A percentile compares a stretch with the other conserved stretches of the same genome.
Conservation (phyloP, 2,797 vertebrate genomes). For the Lagorchestes hirsutus region DNA sequence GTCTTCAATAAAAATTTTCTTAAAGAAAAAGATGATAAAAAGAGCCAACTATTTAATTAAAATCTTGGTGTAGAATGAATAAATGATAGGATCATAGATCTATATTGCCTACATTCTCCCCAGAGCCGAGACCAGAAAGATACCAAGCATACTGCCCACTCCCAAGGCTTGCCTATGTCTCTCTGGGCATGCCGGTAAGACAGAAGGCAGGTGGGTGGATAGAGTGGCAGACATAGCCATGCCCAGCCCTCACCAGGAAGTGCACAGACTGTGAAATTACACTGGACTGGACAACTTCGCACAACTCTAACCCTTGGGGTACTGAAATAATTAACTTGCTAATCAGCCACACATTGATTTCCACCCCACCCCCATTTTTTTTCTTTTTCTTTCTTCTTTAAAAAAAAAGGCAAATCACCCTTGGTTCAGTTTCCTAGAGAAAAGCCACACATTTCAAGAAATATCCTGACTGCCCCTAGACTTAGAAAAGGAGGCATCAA, state of each 20-base stretch:
- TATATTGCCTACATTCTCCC: background rate
- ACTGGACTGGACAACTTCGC: constrained; percentile 82
- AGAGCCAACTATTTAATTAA: constrained; percentile 52
- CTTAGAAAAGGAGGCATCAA: constrained; percentile 15
- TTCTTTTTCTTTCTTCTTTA: constrained; percentile 70
- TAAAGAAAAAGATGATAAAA: constrained; percentile 31
- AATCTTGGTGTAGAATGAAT: constrained; percentile 19
- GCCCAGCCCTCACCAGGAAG: constrained; percentile 81
- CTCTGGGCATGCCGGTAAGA: constrained; percentile 65
- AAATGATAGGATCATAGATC: constrained; percentile 16
- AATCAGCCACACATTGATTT: constrained; percentile 85
- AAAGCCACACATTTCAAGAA: constrained; percentile 63
- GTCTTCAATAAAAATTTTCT: constrained; percentile 54
- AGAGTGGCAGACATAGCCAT: constrained; percentile 70
- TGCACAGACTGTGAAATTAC: constrained; percentile 86
- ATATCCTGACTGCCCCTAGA: constrained; percentile 35
- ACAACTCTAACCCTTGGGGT: constrained; percentile 84
- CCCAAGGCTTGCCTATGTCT: constrained; percentile 38
- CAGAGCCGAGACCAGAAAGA: background rate
- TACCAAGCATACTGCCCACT: background rate
- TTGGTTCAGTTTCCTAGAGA: constrained; percentile 69
- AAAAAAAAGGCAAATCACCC: constrained; percentile 60
- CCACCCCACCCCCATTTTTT: background rate
- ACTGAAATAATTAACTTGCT: constrained; percentile 87
- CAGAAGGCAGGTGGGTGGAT: constrained; percentile 68